Evolutionary conservation across 2,113 vertebrate species (phyloP), one percentile per base, ranked within the genome.

Genomic region (Pagrus major): DNA sequence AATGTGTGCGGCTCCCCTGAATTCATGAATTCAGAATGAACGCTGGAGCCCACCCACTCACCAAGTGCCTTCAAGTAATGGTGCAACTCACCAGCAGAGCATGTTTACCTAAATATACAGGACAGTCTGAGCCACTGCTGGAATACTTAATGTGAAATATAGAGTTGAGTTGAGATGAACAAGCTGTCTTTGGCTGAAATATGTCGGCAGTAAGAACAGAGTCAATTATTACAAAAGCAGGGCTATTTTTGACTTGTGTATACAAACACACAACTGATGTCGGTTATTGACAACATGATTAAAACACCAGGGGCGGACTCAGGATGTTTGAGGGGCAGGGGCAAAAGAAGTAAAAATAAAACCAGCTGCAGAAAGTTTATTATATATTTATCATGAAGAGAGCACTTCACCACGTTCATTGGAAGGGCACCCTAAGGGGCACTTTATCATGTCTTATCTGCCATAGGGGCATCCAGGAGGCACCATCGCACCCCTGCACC

Each of bases 11-110:
- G n/a, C 56, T 64, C 27, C 52, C 7, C 51, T n/a, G 60, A 76
- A 82, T 78, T 85, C 23, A 37, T 80, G 65, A 84, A 84, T 85
- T 69, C 23, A 44, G 39, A 82, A 72, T 64, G 42, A 85, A 29
- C 0, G 44, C 55, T 29, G 37, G 37, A 86, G 78, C 51, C 73
- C 72, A 80, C 44, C 63, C 59, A 54, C 27, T 58, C 59, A 54
- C 27, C 58, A 18, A 16, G 44, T 41, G 9, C 33, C 63, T 73
- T 52, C 10, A 54, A 47, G 72, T 70, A 39, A 58, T n/a, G 46
- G 59, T 71, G 71, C 55, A 75, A 31, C 67, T 74, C 8, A 27
- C 25, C 64, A 67, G 59, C 47, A 49, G 52, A 65, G 27, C 20
- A 11, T 66, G 31, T 73, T 83, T 77, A 35, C 39, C 21, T 23